A percentile compares a stretch with the other conserved stretches of the same genome.
These are phyloP conservation scores for Radopholus similis DNA, from an alignment of 1,140 invertebrate species.

Conservation along the genomic window DNA sequence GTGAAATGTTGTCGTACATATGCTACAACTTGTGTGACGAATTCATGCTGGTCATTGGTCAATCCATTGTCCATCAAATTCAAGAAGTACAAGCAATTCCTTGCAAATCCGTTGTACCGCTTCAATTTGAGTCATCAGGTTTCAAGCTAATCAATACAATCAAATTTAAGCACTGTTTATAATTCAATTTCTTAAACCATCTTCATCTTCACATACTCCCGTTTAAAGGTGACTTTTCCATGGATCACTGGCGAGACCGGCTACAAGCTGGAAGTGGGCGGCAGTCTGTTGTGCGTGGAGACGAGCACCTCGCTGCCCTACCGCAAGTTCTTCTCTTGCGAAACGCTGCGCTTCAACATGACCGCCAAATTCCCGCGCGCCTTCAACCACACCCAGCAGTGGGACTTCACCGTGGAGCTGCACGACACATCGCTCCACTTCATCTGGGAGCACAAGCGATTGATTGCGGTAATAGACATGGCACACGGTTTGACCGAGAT, in stretches of 20 bases:
- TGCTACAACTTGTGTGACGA: no score
- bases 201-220: no score
- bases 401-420: conserved; percentile 62
- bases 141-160: no score
- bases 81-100: no score
- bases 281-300: conserved; percentile 62
- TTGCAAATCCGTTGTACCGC: no score
- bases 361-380: conserved; percentile 61
- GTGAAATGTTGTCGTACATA: no score
- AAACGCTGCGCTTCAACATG: conserved; percentile 63
- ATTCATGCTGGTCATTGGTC: no score
- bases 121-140: no score
- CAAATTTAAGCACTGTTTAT: no score
- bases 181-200: no score
- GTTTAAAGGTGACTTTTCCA: conserved; percentile 44
- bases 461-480: conserved; percentile 57
- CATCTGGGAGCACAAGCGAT: conserved; percentile 64
- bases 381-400: conserved; percentile 64
- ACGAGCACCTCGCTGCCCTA: conserved; percentile 63
- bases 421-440: conserved; percentile 62
- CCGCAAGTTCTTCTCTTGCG: conserved; percentile 62
- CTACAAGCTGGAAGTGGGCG: conserved; percentile 48
- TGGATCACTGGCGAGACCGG: conserved; percentile 55
- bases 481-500: conserved; percentile 12
- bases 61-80: no score